Percentiles rank a stretch among this genome's conserved stretches.
Evolutionary conservation across 2,113 vertebrate genomes (phyloP).

Genomic region (Mobula hypostoma): DNA sequence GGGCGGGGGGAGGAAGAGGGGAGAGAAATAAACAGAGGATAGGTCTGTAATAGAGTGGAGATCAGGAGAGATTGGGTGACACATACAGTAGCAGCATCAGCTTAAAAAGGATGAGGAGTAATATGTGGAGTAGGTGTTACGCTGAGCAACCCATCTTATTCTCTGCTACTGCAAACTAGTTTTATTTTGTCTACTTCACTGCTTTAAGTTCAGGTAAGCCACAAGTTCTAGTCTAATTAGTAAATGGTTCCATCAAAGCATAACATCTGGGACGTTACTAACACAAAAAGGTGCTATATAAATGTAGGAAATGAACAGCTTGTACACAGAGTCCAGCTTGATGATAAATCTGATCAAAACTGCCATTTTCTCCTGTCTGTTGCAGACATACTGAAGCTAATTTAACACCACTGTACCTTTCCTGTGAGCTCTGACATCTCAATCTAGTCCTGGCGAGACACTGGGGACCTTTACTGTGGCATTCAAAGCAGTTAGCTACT

Average conservation of each 20-base stretch:
- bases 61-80: no score
- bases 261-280: not conserved
- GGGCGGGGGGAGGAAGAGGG: no score
- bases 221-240: no score
- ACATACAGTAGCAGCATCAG: no score
- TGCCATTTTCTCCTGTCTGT: not conserved
- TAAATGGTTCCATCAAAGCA: no score
- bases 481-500: not conserved
- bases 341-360: not conserved
- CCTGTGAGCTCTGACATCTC: not conserved
- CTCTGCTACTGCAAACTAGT: not conserved
- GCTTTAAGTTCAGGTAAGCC: no score
- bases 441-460: not conserved
- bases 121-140: not conserved
- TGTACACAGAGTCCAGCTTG: not conserved
- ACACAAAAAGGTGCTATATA: not conserved
- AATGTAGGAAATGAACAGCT: not conserved
- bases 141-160: not conserved
- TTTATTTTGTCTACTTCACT: no score
- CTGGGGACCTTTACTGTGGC: not conserved
- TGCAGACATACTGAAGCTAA: not conserved
- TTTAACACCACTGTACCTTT: not conserved
- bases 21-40: no score
- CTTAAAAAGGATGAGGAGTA: no score
- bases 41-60: no score